Evolutionary conservation across 1,140 invertebrate species (phyloP).

Genomic region (Meloidogyne floridensis): DNA sequence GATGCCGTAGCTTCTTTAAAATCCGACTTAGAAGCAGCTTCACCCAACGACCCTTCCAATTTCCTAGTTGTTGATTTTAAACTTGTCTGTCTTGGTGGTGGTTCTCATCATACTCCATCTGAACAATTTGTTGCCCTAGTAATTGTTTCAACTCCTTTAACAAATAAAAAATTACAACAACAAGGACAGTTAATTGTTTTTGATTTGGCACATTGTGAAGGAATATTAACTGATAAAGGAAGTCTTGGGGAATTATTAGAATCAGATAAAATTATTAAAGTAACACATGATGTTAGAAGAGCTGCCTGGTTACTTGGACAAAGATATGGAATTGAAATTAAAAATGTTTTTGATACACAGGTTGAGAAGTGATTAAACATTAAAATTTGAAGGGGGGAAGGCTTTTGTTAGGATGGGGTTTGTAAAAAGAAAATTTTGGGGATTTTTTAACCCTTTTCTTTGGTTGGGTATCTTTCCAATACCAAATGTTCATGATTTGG

Average conservation of each 20-base stretch:
- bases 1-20: constrained; percentile 39
- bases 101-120: constrained; percentile 16
- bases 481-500: no score
- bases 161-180: not conserved
- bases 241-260: constrained; percentile 79
- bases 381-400: no score
- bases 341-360: constrained; percentile 92
- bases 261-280: constrained; percentile 81
- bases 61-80: constrained; percentile 63
- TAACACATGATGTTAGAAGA: constrained; percentile 87
- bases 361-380: constrained; percentile 65
- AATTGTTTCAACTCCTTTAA: constrained; percentile 65
- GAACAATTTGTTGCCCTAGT: constrained; percentile 36
- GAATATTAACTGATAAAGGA: constrained; percentile 77
- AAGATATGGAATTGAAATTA: constrained; percentile 83
- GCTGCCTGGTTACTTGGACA: constrained; percentile 84
- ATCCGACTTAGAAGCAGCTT: constrained; percentile 34
- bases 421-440: no score
- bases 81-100: constrained; percentile 51
- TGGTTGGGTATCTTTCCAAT: no score
- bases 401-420: no score
- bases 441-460: no score
- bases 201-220: constrained; percentile 83
- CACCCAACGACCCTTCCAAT: constrained; percentile 28
- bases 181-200: constrained; percentile 72